These are phyloP conservation scores for Pollenia labialis DNA, from an alignment of 2,888 invertebrate genomes.

Conservation along the genomic window DNA sequence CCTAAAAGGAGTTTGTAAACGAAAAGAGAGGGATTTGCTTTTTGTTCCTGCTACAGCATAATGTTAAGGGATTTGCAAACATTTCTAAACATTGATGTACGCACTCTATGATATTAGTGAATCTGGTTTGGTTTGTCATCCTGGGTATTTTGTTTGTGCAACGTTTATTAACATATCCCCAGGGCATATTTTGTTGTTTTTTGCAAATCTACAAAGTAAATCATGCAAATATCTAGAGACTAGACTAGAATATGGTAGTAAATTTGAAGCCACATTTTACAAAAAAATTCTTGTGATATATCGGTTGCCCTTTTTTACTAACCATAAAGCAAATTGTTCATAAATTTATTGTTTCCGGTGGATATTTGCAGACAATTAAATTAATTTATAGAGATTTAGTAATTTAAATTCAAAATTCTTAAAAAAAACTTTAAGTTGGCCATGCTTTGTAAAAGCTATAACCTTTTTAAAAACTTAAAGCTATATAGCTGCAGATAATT, in stretches of 20 bases:
- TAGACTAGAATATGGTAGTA: background rate
- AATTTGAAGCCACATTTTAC: background rate
- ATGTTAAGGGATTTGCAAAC: conserved; percentile 59
- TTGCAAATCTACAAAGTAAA: conserved; percentile 37
- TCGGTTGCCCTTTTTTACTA: conserved; percentile 12
- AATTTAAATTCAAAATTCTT: too few relatives aligned
- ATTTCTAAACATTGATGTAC: conserved; percentile 5
- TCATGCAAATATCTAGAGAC: conserved; percentile 44
- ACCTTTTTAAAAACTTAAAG: too few relatives aligned
- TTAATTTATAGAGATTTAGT: too few relatives aligned
- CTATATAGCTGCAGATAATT: too few relatives aligned
- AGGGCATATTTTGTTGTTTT: conserved; percentile 73
- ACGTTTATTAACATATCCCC: conserved; percentile 81
- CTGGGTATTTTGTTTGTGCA: conserved; percentile 55
- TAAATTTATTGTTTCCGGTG: conserved; percentile 42
- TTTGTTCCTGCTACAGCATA: conserved; percentile 60
- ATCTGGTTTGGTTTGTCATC: conserved; percentile 12
- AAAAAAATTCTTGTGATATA: background rate
- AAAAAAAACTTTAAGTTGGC: too few relatives aligned
- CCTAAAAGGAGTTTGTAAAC: background rate
- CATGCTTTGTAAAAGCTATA: too few relatives aligned
- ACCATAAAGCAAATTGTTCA: conserved; percentile 11
- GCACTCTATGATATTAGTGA: background rate
- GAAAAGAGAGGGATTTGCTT: background rate
- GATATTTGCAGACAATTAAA: conserved; percentile 3